Base-by-base conservation (phyloP, 2,888 invertebrate genomes). In the Drosophila nr. perissopoda region DNA sequence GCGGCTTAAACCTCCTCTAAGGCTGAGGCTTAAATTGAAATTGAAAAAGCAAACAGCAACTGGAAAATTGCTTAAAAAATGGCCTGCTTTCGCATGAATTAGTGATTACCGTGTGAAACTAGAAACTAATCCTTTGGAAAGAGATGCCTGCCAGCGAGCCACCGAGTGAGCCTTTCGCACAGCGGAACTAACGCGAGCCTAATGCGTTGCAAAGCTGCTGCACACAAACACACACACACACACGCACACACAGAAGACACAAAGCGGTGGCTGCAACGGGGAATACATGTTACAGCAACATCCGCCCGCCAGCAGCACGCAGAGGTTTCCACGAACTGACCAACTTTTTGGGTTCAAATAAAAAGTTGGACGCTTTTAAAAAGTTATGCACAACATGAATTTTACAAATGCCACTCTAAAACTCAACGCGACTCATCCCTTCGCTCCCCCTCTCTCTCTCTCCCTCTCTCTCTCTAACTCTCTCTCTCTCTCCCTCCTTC, bases 351-450 rank as follows among this genome's bases (percentile, higher is more conserved):
- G 51, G 54, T 40, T 25, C 31, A 69, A 84, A 76, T 58, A 78
- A 67, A 81, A 82, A 83, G 78, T 75, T 76, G 42, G 7, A 7
- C 66, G 67, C 73, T 82, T 82, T 71, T 70, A 73, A 76, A 82
- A 80, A 79, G 69, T 82, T 73, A 63, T 82, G 71, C 60, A 67
- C 63, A 80, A 74, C 78, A 79, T 81, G 82, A 81, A 81, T 73
- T 76, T 78, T 62, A 71, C 80, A 76, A 76, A 56, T 58, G 71
- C 62, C 63, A 71, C 77, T 51, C 72, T 56, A 65, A 57, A 78
- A 58, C 54, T 57, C 48, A 33, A 10, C 38, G 60, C 52, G 10
- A n/a, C 58, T 21, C 13, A 25, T 16, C 5, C 25, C 18, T 10
- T 6, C 29, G 38, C 38, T 11, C 27, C 21, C 21, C 38, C 34